phyloP scores from a whole-genome alignment of 2,797 vertebrate species.

The Enteromius mattozi region DNA sequence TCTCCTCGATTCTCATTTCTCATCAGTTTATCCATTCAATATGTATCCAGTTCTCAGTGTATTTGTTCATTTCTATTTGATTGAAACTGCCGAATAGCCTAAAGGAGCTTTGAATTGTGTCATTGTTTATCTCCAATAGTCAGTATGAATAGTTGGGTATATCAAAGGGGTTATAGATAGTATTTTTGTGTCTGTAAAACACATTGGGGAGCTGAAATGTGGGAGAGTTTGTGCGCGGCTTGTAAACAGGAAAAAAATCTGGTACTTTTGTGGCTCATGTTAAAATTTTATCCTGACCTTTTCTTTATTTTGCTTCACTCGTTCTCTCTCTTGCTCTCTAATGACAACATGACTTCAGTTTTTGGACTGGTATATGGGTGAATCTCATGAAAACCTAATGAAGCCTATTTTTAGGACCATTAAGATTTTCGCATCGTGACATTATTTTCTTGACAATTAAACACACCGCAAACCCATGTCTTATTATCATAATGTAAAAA shows the following conservation, averaged over 20 bases:
- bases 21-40: background rate
- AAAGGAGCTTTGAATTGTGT: constrained; percentile 2
- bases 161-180: background rate
- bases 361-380: background rate
- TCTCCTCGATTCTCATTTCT: constrained; percentile 13
- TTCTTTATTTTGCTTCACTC: background rate
- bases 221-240: background rate
- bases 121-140: constrained; percentile 24
- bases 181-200: background rate
- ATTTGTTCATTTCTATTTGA: constrained; percentile 6
- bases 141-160: background rate
- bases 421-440: background rate
- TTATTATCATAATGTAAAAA: constrained; percentile 5
- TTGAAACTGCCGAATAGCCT: background rate
- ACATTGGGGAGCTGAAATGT: constrained; percentile 3
- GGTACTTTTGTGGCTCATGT: background rate
- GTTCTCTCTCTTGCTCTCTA: background rate
- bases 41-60: background rate
- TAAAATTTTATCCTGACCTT: constrained; percentile 15
- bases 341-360: constrained; percentile 25
- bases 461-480: constrained; percentile 3
- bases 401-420: constrained; percentile 21
- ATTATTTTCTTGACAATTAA: constrained; percentile 20
- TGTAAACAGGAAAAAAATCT: background rate
- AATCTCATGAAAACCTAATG: constrained; percentile 32